Percentiles rank a stretch among this genome's conserved stretches.
These are phyloP conservation scores for Morpho achilles DNA, from an alignment of 2,888 invertebrate species.

Conservation along the genomic window DNA sequence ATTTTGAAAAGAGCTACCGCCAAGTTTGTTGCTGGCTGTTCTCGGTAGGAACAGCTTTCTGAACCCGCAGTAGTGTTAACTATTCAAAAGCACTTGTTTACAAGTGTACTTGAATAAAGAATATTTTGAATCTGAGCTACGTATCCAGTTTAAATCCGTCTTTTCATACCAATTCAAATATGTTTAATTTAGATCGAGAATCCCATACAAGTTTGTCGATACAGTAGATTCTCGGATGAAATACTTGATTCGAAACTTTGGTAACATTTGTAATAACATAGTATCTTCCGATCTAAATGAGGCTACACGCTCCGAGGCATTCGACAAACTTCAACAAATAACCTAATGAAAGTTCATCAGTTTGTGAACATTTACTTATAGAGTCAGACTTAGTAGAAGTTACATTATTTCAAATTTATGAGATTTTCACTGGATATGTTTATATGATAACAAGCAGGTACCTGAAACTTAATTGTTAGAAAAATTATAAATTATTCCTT, in stretches of 20 bases:
- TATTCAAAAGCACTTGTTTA: too few species aligned
- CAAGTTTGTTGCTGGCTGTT: too few species aligned
- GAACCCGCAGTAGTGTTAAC: too few species aligned
- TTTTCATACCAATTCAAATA: too few species aligned
- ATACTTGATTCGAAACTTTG: conserved; percentile 3
- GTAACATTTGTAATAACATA: conserved; percentile 7
- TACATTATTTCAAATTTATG: not conserved
- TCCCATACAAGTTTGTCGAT: not conserved
- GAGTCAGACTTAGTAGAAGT: not conserved
- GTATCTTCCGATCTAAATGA: conserved; percentile 5
- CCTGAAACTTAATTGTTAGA: not conserved
- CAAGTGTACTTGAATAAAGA: too few species aligned
- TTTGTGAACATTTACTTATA: not conserved
- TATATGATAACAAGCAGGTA: not conserved
- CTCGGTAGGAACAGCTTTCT: too few species aligned
- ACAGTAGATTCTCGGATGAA: not conserved
- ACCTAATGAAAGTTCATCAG: not conserved
- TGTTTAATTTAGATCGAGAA: too few species aligned
- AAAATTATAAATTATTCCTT: too few species aligned
- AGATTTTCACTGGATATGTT: not conserved
- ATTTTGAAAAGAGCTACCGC: too few species aligned
- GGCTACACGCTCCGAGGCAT: conserved; percentile 7
- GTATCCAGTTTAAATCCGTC: not conserved
- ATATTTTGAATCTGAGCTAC: too few species aligned
- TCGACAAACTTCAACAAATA: conserved; percentile 2